Base-by-base conservation (phyloP, 2,113 vertebrate species). In the Psilopsiagon aurifrons region DNA sequence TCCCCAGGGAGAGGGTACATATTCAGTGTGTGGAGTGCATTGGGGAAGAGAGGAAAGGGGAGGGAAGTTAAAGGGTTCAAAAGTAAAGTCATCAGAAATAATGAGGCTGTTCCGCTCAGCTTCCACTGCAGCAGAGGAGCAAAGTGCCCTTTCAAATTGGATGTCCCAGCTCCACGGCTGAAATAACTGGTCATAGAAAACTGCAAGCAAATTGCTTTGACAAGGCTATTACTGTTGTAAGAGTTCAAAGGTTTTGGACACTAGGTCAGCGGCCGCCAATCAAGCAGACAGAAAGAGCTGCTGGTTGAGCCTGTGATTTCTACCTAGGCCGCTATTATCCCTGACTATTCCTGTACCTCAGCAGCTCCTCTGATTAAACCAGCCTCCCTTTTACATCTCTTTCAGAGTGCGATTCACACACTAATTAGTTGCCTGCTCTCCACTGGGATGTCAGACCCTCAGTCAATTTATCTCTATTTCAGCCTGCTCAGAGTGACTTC, bases 391-490 rank as follows among this genome's bases (percentile, higher is more conserved):
- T 98, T 98, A 98, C 98, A 98, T 98, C 98, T 98, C 98, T 98
- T 98, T 98, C 98, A 98, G 98, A 98, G 98, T 96, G 98, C 96
- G 98, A 98, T 98, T 98, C 98, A 98, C 98, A 98, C 98, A 98
- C 98, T 98, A 98, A 98, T 98, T 98, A 98, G 98, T 98, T 98
- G 98, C 98, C 98, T 97, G 98, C 98, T 98, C 98, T 98, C 98
- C 98, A 95, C 98, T 98, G 98, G 98, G 98, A 98, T 98, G 98
- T 98, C 98, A 98, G 98, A 98, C 97, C 98, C 98, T 98, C 98
- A 98, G 98, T 98, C 98, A 98, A 98, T 98, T 98, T 98, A 98
- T 98, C 98, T 98, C 98, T 98, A 98, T 98, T 98, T 98, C 98
- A 98, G 97, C 98, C 97, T 94, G 98, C 98, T 98, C 98, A 96